Conservation (phyloP, 2,797 vertebrate genomes). For the Pseudotriccus pelzelni region DNA sequence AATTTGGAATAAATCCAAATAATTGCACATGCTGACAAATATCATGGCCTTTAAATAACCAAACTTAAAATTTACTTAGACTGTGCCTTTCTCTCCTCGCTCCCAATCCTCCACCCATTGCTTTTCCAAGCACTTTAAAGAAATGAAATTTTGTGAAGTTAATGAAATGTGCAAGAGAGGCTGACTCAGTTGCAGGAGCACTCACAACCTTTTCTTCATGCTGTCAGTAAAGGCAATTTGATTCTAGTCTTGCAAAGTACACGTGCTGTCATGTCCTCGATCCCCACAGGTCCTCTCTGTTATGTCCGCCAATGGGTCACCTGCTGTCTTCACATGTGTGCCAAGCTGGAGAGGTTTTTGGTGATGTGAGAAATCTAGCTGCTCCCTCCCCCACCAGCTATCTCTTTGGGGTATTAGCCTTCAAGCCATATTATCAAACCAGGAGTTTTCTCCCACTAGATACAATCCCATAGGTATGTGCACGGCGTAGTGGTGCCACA, state of each 20-base stretch:
- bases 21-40: not conserved
- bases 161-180: not conserved
- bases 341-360: not conserved
- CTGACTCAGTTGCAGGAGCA: not conserved
- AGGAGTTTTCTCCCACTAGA: not conserved
- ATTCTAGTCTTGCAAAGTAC: not conserved
- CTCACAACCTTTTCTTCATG: not conserved
- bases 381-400: not conserved
- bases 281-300: not conserved
- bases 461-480: fast-evolving
- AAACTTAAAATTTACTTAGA: not conserved
- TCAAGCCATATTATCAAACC: not conserved
- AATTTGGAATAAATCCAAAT: not conserved
- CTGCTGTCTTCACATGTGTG: not conserved
- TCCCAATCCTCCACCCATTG: not conserved
- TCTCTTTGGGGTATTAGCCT: not conserved
- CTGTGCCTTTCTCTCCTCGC: not conserved
- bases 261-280: not conserved
- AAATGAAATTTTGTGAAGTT: not conserved
- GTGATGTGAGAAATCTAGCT: not conserved
- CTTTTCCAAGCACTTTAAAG: not conserved
- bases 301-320: not conserved
- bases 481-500: not conserved
- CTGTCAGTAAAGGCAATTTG: not conserved
- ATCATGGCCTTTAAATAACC: not conserved